Percentiles rank a stretch among this genome's conserved stretches.
These are phyloP conservation scores for Glossophaga mutica DNA, from an alignment of 2,797 vertebrate genomes.

Conservation along the genomic window DNA sequence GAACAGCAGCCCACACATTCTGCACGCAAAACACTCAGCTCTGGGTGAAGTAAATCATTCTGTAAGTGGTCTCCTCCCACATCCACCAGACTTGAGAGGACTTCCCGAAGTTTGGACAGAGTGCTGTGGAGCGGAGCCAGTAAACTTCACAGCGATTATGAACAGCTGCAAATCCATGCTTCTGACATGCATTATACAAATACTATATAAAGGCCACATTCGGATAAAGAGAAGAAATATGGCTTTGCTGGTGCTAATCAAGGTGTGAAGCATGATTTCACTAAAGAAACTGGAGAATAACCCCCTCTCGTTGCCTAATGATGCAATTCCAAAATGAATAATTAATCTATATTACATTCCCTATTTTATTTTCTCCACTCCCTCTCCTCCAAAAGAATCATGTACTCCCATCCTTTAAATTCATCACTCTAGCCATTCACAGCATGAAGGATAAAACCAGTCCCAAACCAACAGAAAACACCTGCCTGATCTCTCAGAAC, in stretches of 20 bases:
- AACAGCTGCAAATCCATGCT: conserved; percentile 32
- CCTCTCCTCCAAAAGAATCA: not conserved
- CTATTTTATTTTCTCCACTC: not conserved
- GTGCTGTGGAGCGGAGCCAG: conserved; percentile 43
- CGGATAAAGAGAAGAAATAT: not conserved
- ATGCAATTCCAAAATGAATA: not conserved
- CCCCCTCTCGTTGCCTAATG: not conserved
- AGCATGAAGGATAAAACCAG: not conserved
- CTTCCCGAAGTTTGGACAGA: conserved; percentile 17
- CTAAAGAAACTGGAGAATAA: not conserved
- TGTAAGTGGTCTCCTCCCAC: conserved; percentile 22
- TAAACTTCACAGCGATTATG: conserved; percentile 41
- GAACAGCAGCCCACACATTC: not conserved
- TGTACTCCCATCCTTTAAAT: not conserved
- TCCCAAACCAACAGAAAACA: not conserved
- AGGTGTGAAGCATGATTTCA: not conserved
- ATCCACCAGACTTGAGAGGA: conserved; percentile 25
- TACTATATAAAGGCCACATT: not conserved
- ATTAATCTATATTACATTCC: not conserved
- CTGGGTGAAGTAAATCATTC: conserved; percentile 32
- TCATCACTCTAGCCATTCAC: not conserved
- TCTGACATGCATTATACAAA: not conserved
- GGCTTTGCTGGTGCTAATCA: conserved; percentile 2
- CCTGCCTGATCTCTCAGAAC: not conserved
- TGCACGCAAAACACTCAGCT: not conserved